These are phyloP conservation scores for Nannospalax galili DNA, from an alignment of 2,113 vertebrate species.

Conservation along the genomic window DNA sequence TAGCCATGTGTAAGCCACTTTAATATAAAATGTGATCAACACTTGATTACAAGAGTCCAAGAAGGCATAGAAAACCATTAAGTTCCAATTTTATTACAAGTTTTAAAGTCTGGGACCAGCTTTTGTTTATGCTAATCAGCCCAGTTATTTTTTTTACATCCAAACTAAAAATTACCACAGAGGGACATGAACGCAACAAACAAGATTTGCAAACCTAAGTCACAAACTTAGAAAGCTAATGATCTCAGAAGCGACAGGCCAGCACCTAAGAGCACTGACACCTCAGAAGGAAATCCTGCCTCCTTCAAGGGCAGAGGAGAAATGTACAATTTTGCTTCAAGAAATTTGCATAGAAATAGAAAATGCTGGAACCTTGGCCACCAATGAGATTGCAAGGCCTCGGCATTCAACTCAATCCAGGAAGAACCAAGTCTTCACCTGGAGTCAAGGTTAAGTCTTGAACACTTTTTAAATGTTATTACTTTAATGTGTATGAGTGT, in stretches of 20 bases:
- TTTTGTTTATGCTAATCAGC: constrained; percentile 2
- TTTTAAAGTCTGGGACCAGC: constrained; percentile 55
- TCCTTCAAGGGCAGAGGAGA: not conserved
- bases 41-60: constrained; percentile 69
- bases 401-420: not conserved
- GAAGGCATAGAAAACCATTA: constrained; percentile 64
- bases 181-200: not conserved
- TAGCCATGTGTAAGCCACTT: constrained; percentile 75
- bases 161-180: not conserved
- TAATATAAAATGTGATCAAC: constrained; percentile 69
- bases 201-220: constrained; percentile 11
- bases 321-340: not conserved
- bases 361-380: constrained; percentile 12
- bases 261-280: not conserved
- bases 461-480: not conserved
- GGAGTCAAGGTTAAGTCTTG: not conserved
- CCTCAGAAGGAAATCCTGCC: not conserved
- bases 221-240: not conserved
- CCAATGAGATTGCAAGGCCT: constrained; percentile 25
- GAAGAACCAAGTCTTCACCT: not conserved
- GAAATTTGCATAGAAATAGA: constrained; percentile 71
- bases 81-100: constrained; percentile 72
- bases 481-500: too few species aligned
- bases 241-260: not conserved
- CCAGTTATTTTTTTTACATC: constrained; percentile 35